A percentile compares a stretch with the other conserved stretches of the same genome.
Conservation (phyloP, 2,113 vertebrate genomes). For the Sterna hirundo region DNA sequence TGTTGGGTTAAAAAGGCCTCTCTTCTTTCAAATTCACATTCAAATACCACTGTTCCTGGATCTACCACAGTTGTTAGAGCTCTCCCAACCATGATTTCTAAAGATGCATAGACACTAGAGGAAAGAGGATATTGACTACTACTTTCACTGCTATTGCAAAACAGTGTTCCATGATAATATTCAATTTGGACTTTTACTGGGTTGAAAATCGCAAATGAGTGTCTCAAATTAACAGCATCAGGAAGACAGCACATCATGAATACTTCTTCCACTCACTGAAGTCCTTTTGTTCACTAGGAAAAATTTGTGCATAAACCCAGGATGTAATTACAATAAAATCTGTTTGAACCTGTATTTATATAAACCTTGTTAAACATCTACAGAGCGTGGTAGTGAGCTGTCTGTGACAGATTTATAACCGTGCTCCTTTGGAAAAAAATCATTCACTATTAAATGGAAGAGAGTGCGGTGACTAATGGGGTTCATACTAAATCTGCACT, state of each 20-base stretch:
- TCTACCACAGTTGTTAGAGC: neutral
- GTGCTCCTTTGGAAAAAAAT: neutral
- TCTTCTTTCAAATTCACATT: neutral
- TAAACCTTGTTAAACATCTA: constrained; percentile 34
- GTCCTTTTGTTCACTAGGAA: neutral
- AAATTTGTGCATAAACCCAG: neutral
- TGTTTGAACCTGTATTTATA: neutral
- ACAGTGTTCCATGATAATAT: neutral
- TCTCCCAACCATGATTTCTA: neutral
- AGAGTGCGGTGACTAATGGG: constrained; percentile 33
- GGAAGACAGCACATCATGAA: neutral
- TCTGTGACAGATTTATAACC: constrained; percentile 14
- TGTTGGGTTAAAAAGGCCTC: neutral
- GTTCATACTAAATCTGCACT: neutral
- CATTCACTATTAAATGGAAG: constrained; percentile 21
- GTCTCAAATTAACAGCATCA: neutral
- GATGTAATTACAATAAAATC: constrained; percentile 14
- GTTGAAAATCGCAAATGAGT: neutral
- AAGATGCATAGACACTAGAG: neutral
- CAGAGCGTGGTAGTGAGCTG: neutral
- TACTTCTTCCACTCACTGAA: neutral
- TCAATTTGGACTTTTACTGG: neutral
- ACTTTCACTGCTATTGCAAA: neutral
- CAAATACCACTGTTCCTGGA: neutral
- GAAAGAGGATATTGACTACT: neutral